Conservation (phyloP, 2,888 invertebrate genomes). For the Ephialtes manifestator region DNA sequence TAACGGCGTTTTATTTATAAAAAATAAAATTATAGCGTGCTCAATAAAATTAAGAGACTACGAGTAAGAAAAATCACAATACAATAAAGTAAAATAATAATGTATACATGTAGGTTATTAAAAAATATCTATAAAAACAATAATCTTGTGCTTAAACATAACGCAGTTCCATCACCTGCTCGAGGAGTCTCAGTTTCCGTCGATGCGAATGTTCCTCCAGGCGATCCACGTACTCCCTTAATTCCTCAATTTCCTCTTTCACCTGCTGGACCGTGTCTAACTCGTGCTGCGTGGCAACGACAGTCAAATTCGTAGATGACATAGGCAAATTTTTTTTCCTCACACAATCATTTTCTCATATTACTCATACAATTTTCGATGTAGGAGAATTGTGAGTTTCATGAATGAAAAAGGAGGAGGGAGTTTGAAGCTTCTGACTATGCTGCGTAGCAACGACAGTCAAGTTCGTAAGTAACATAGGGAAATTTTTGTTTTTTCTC, state of each 20-base stretch:
- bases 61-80: constrained; percentile 52
- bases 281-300: constrained; percentile 88
- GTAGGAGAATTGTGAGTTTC: neutral
- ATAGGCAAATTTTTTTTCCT: neutral
- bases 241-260: constrained; percentile 97
- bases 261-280: constrained; percentile 97
- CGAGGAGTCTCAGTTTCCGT: constrained; percentile 95
- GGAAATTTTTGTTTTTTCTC: too few relatives aligned
- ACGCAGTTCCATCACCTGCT: constrained; percentile 90
- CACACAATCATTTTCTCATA: neutral
- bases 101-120: constrained; percentile 33
- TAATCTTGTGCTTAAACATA: constrained; percentile 57
- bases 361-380: neutral
- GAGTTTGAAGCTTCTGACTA: too few relatives aligned
- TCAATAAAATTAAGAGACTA: neutral
- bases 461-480: too few relatives aligned
- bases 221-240: constrained; percentile 96
- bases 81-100: constrained; percentile 55
- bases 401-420: neutral
- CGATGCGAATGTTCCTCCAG: constrained; percentile 96
- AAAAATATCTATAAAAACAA: constrained; percentile 61
- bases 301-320: constrained; percentile 39
- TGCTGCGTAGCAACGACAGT: too few relatives aligned
- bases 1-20: constrained; percentile 60
- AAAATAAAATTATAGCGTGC: neutral